Evolutionary conservation across 2,113 vertebrate species (phyloP).

Genomic region (Eudyptes chrysolophus): DNA sequence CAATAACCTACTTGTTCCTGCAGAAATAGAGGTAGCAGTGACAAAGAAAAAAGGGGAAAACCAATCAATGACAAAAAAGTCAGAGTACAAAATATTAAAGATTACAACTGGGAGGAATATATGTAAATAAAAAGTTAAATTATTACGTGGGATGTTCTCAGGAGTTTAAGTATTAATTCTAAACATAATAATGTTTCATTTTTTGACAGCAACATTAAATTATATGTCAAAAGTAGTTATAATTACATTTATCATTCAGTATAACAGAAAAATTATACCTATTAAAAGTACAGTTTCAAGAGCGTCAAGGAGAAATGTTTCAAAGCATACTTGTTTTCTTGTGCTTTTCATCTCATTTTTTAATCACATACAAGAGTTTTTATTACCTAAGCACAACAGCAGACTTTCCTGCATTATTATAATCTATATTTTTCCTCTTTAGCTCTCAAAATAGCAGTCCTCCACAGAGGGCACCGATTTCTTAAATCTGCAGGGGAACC

Average conservation of each 20-base stretch:
- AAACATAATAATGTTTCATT: neutral
- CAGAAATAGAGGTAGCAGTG: conserved; percentile 76
- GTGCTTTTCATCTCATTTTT: neutral
- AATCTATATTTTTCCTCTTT: neutral
- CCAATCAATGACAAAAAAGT: conserved; percentile 73
- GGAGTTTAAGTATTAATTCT: neutral
- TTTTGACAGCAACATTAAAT: neutral
- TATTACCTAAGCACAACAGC: neutral
- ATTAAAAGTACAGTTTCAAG: neutral
- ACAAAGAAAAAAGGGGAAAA: conserved; percentile 73
- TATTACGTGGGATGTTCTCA: neutral
- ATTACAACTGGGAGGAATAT: conserved; percentile 49
- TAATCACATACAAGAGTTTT: neutral
- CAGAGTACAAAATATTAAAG: conserved; percentile 52
- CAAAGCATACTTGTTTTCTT: neutral
- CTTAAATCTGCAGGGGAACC: neutral
- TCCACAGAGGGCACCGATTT: neutral
- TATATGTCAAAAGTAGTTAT: neutral
- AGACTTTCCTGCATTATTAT: neutral
- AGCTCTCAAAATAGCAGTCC: neutral
- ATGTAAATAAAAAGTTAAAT: neutral
- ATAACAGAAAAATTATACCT: neutral
- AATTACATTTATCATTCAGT: neutral
- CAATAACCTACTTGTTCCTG: conserved; percentile 76
- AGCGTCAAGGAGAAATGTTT: neutral